Base-by-base conservation (phyloP, 1,140 invertebrate species). In the Pseudoatta argentina region DNA sequence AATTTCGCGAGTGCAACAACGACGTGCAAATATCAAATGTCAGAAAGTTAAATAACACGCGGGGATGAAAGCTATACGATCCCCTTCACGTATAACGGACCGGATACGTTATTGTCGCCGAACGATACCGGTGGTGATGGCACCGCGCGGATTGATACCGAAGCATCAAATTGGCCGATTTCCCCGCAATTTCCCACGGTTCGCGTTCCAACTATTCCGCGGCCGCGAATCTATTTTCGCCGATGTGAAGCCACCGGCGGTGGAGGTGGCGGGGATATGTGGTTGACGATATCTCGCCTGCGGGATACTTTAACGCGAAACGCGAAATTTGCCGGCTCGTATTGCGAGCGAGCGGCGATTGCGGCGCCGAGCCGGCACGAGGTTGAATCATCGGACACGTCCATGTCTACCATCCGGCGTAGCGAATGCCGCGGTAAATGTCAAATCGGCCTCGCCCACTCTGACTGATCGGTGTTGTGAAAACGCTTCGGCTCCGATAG, bases 351-450 rank as follows among this genome's bases (percentile, higher is more conserved):
- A 48, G 27, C 8, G 44, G 27, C 48, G 21, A 21, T 21, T 21
- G 39, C 4, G 61, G 34, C 7, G 39, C 4, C 4, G 18, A 55
- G 39, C 30, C 30, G 53, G 39, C 7, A 76, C 34, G 44, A 5
- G 24, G 6, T 21, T 67, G 71, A 82, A 88, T 90, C 86, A 89
- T 89, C 72, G 59, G 57, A 75, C 59, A 75, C 59, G 55, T 69
- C 24, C 79, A 88, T 89, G 91, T 91, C 87, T 71, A 85, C 61
- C 66, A 61, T 83, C 69, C 59, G 55, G 61, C 63, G 55, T 72
- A 82, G 59, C 77, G 73, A 87, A 73, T 90, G 88, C 57, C 77
- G 78, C 39, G 64, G 88, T 87, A 89, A 89, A 89, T 71, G 87
- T 89, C 88, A 72, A 75, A 83, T 78, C 24, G 77, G 61, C 30